Percentiles rank a stretch among this genome's conserved stretches.
These are phyloP conservation scores for Mercenaria mercenaria DNA, from an alignment of 1,140 invertebrate genomes.

Conservation along the genomic window DNA sequence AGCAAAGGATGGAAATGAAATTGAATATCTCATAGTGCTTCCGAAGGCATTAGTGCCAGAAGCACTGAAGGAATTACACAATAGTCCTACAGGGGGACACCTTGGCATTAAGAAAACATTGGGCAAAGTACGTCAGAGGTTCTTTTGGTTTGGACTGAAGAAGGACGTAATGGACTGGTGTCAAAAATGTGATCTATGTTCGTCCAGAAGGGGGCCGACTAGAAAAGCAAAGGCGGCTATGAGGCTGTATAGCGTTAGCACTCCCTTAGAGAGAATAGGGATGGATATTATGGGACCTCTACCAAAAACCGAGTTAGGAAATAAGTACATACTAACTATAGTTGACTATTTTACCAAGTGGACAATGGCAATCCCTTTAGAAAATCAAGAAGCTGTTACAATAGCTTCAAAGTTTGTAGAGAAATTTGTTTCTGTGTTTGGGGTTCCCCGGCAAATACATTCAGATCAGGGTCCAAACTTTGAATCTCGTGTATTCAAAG, in stretches of 20 bases:
- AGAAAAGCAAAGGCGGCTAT: neutral
- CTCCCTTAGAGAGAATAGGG: constrained; percentile 43
- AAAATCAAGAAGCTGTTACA: constrained; percentile 74
- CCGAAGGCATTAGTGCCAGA: neutral
- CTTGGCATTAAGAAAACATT: constrained; percentile 37
- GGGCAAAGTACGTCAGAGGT: neutral
- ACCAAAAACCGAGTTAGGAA: constrained; percentile 51
- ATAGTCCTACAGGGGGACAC: neutral
- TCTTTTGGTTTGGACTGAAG: constrained; percentile 30
- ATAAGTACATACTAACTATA: constrained; percentile 71
- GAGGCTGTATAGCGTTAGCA: neutral
- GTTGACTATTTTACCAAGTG: constrained; percentile 77
- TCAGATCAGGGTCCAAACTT: constrained; percentile 81
- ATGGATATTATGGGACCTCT: constrained; percentile 50
- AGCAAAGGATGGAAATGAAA: neutral
- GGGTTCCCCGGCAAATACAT: constrained; percentile 81
- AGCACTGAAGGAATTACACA: neutral
- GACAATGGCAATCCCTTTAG: constrained; percentile 69
- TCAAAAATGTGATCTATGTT: neutral
- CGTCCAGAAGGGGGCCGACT: neutral
- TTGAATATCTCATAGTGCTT: neutral
- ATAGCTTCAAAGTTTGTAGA: constrained; percentile 81
- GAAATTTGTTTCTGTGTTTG: constrained; percentile 81
- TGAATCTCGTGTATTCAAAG: constrained; percentile 48
- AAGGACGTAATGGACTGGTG: neutral